Conservation (phyloP, 1,140 invertebrate genomes). For the Drosophila oshimai region DNA sequence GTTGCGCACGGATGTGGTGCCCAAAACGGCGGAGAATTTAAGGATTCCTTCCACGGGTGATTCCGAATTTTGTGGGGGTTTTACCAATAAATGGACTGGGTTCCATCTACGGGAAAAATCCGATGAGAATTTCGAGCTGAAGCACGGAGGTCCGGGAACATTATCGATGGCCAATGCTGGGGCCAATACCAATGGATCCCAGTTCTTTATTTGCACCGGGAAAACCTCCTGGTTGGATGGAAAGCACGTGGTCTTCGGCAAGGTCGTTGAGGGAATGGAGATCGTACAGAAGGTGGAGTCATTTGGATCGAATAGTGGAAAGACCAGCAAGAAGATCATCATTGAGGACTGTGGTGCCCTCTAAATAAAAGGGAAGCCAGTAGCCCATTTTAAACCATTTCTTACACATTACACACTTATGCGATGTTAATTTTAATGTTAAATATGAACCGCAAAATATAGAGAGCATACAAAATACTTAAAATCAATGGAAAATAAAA, state of each 20-base stretch:
- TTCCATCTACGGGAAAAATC: slow-evolving; percentile 96
- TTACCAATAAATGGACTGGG: slow-evolving; percentile 97
- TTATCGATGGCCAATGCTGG: slow-evolving; percentile 98
- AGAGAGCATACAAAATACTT: too few relatives aligned
- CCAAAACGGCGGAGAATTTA: slow-evolving; percentile 97
- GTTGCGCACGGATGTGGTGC: slow-evolving; percentile 92
- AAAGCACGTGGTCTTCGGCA: slow-evolving; percentile 98
- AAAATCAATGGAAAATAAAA: too few relatives aligned
- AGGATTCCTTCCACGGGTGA: slow-evolving; percentile 96
- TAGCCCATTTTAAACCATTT: not conserved
- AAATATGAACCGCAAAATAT: too few relatives aligned
- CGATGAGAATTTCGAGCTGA: slow-evolving; percentile 97
- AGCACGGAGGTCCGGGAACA: slow-evolving; percentile 94
- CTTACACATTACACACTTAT: too few relatives aligned
- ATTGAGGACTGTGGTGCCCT: slow-evolving; percentile 89
- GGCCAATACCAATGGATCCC: slow-evolving; percentile 97
- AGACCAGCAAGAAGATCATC: slow-evolving; percentile 91
- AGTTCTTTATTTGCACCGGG: slow-evolving; percentile 96
- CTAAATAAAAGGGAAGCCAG: not conserved
- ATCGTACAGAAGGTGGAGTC: slow-evolving; percentile 94
- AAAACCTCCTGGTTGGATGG: slow-evolving; percentile 97
- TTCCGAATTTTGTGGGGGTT: slow-evolving; percentile 98
- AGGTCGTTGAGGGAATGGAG: slow-evolving; percentile 97
- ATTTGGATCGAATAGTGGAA: slow-evolving; percentile 91
- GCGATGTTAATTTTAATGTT: too few relatives aligned